A percentile compares a stretch with the other conserved stretches of the same genome.
phyloP scores from a whole-genome alignment of 2,888 invertebrate genomes.

The Aspidiotus rigidus region DNA sequence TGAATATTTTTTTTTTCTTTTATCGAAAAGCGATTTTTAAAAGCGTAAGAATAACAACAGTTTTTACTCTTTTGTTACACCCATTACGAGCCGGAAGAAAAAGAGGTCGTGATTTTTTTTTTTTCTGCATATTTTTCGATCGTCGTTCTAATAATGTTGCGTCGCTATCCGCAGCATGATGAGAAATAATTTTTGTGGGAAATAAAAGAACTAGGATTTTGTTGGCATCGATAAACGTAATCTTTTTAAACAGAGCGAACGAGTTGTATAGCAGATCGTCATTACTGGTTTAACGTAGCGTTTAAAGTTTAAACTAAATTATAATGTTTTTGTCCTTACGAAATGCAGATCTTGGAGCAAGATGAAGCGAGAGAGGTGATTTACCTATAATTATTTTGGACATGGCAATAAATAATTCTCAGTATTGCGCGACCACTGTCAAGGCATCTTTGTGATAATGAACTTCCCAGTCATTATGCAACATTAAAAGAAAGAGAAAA shows the following conservation, averaged over 20 bases:
- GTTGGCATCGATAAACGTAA: constrained; percentile 1
- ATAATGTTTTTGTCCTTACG: constrained; percentile 1
- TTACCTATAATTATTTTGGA: constrained; percentile 31
- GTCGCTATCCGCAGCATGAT: background rate
- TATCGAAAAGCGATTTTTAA: too few relatives aligned
- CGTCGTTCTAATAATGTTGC: background rate
- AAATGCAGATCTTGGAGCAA: background rate
- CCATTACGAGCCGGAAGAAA: too few relatives aligned
- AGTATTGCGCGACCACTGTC: constrained; percentile 19
- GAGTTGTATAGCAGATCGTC: background rate
- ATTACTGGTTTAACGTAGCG: constrained; percentile 15
- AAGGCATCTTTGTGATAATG: constrained; percentile 16
- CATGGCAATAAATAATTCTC: constrained; percentile 29
- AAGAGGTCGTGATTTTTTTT: too few relatives aligned
- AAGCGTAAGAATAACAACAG: too few relatives aligned
- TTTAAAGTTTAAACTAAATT: constrained; percentile 18
- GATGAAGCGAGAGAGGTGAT: constrained; percentile 17
- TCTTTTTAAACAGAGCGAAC: constrained; percentile 4
- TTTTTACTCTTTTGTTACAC: too few relatives aligned
- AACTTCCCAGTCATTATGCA: constrained; percentile 20
- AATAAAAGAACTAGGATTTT: constrained; percentile 2
- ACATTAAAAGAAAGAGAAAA: constrained; percentile 5
- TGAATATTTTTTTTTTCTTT: too few relatives aligned
- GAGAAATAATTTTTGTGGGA: background rate
- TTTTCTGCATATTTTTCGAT: too few relatives aligned